These are phyloP conservation scores for Lepeophtheirus salmonis DNA, from an alignment of 1,140 invertebrate genomes.

Conservation along the genomic window DNA sequence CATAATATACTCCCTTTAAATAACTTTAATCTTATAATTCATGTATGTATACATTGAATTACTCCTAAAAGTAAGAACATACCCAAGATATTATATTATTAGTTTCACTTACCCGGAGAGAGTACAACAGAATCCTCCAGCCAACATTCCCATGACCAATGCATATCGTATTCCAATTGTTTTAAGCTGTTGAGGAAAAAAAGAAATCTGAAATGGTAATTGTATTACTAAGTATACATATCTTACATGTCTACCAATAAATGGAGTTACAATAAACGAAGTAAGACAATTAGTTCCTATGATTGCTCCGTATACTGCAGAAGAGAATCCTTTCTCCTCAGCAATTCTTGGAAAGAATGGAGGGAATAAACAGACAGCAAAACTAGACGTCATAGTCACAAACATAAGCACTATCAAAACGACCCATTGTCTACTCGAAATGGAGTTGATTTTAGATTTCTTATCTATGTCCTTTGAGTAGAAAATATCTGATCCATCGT, in stretches of 20 bases:
- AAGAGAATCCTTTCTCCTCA: conserved; percentile 24
- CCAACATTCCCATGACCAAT: conserved; percentile 23
- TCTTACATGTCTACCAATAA: conserved; percentile 25
- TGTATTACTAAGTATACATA: no score
- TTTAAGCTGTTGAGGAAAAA: conserved; percentile 20
- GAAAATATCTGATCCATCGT: not conserved
- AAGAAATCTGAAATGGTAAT: not conserved
- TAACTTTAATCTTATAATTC: no score
- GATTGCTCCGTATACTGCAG: conserved; percentile 24
- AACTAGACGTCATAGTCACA: conserved; percentile 22
- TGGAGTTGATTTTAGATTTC: not conserved
- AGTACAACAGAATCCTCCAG: conserved; percentile 24
- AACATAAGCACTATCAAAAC: conserved; percentile 22
- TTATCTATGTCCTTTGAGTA: not conserved
- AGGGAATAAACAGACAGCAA: conserved; percentile 25
- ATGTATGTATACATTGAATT: no score
- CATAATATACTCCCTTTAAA: no score
- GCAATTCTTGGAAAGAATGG: conserved; percentile 26
- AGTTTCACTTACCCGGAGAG: conserved; percentile 21
- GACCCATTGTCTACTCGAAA: conserved; percentile 26
- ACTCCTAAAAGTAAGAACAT: no score
- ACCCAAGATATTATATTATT: no score
- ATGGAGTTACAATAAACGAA: conserved; percentile 25
- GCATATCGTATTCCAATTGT: conserved; percentile 24
- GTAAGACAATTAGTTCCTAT: conserved; percentile 26